A percentile compares a stretch with the other conserved stretches of the same genome.
Evolutionary conservation across 2,797 vertebrate genomes (phyloP).

Genomic region (Anguilla pacifica): DNA sequence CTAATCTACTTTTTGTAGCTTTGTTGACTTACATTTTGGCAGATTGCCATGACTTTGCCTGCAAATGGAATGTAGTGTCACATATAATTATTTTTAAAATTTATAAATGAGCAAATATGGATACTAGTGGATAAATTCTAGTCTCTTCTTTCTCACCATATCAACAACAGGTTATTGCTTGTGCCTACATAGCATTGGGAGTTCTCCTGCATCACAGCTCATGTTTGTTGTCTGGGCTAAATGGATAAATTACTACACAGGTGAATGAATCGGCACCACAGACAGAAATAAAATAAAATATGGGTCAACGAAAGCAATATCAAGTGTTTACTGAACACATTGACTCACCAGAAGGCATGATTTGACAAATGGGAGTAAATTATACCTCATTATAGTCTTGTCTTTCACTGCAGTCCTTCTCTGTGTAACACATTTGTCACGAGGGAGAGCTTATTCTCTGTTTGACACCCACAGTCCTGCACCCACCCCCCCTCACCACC

Average conservation of each 20-base stretch:
- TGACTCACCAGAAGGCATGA: neutral
- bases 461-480: neutral
- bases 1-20: too few relatives aligned
- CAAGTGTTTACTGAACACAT: conserved; percentile 6
- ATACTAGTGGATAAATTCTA: neutral
- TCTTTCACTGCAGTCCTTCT: neutral
- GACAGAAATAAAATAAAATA: neutral
- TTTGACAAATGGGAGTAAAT: conserved; percentile 15
- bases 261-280: neutral
- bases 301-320: neutral
- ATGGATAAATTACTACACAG: neutral
- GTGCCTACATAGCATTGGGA: neutral
- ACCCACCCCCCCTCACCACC: neutral
- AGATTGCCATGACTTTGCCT: neutral
- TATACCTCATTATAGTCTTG: conserved; percentile 8
- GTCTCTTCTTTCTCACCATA: neutral
- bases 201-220: neutral
- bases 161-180: neutral
- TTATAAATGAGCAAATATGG: too few relatives aligned
- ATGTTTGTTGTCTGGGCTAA: neutral
- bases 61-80: neutral
- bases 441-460: conserved; percentile 3
- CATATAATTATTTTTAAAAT: neutral
- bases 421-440: conserved; percentile 12
- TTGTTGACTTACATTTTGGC: too few relatives aligned